Percentiles rank a stretch among this genome's conserved stretches.
Evolutionary conservation across 2,113 vertebrate species (phyloP).

Genomic region (Gymnobelideus leadbeateri): DNA sequence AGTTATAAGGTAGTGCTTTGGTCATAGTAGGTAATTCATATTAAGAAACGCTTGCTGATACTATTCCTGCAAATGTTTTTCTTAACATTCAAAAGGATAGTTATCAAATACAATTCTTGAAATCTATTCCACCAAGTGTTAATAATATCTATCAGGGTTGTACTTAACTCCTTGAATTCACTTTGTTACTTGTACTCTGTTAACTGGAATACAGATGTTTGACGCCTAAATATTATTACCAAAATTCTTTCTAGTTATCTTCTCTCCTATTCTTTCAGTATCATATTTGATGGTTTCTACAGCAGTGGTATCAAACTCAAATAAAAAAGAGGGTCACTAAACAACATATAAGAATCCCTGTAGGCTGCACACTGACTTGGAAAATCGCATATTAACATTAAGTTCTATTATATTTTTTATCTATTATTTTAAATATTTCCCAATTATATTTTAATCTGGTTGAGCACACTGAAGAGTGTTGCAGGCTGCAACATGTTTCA

Average conservation of each 20-base stretch:
- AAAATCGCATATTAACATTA: neutral
- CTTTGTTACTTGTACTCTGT: neutral
- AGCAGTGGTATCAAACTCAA: neutral
- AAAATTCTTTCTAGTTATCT: neutral
- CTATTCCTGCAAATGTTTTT: neutral
- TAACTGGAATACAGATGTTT: neutral
- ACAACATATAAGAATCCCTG: neutral
- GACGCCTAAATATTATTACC: neutral
- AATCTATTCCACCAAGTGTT: neutral
- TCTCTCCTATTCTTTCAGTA: neutral
- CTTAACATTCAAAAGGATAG: neutral
- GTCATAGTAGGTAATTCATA: neutral
- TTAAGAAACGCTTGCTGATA: neutral
- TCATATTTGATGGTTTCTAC: neutral
- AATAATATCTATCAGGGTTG: neutral
- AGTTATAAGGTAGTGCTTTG: neutral
- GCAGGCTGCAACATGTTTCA: neutral
- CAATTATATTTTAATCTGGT: neutral
- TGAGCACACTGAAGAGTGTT: neutral
- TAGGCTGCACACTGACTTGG: no score
- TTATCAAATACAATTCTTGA: neutral
- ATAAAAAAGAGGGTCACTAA: neutral
- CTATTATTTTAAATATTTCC: neutral
- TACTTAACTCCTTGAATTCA: neutral
- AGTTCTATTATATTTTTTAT: neutral